Base-by-base conservation (phyloP, 1,140 invertebrate genomes). In the Drosophila arawakana region DNA sequence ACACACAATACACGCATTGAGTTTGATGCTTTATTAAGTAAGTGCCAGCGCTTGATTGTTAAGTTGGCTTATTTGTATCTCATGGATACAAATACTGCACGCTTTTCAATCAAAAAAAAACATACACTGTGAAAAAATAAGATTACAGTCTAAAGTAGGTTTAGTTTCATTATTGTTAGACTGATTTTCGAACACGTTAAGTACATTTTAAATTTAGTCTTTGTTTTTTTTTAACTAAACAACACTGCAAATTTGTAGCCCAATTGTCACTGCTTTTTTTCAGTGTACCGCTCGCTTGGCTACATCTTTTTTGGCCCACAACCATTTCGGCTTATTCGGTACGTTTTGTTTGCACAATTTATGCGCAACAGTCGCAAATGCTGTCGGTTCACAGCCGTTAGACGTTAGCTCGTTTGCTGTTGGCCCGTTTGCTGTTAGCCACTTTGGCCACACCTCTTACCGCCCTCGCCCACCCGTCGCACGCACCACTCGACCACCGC, bases 271-370 rank as follows among this genome's bases (percentile, higher is more conserved):
- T 30, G 3, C 25, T 6, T 30, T 30, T 30, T 6, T 30, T 30
- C 25, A 5, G 25, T 30, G 25, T 30, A 30, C 6, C 25, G 2
- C 25, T 6, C 25, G 25, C 47, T 39, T 49, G 39, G 52, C 67
- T 62, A 55, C 58, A 74, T 61, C 52, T 54, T 25, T 30, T 66
- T 76, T 67, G 63, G 67, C 61, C 68, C 73, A 78, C 73, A 76
- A 71, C 76, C 66, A 75, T 75, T 78, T 78, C 55, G 60, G 73
- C 65, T 49, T 50, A 30, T 72, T 72, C 34, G 41, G 34, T 50
- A 86, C 54, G 62, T 67, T 76, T 72, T 82, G 83, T 88, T 86
- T 86, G 83, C 83, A 86, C 83, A 86, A 86, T 72, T 76, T 72
- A 79, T 86, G 70, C 72, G 75, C 68, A 76, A 73, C 76, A 76